These are phyloP conservation scores for Rhagoletis pomonella DNA, from an alignment of 1,140 invertebrate species.

Conservation along the genomic window DNA sequence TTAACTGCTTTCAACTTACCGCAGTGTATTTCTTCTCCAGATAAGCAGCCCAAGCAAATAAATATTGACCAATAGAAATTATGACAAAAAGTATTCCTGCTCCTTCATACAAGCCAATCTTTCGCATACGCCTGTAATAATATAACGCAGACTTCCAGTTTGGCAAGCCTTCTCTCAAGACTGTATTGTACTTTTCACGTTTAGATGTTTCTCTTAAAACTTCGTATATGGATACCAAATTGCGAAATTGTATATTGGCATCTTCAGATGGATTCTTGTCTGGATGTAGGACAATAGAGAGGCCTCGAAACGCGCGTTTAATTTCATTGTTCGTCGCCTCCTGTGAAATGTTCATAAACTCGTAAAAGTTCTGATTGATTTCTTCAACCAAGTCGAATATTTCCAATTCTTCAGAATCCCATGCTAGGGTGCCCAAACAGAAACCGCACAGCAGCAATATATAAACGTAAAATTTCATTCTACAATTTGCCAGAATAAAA, in stretches of 20 bases:
- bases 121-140: constrained; percentile 94
- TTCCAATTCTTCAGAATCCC: constrained; percentile 93
- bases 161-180: constrained; percentile 94
- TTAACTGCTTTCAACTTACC: constrained; percentile 75
- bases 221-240: constrained; percentile 95
- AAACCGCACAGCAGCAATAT: constrained; percentile 44
- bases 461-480: constrained; percentile 42
- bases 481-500: background rate
- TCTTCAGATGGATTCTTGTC: constrained; percentile 94
- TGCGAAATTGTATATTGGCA: constrained; percentile 94
- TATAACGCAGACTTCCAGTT: constrained; percentile 97
- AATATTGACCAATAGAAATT: constrained; percentile 93
- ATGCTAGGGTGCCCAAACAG: constrained; percentile 74
- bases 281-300: constrained; percentile 93
- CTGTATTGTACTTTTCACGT: constrained; percentile 87
- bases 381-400: constrained; percentile 98
- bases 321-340: constrained; percentile 89
- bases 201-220: constrained; percentile 92
- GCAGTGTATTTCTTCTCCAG: constrained; percentile 90
- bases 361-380: constrained; percentile 96
- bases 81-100: constrained; percentile 88
- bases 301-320: constrained; percentile 89
- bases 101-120: constrained; percentile 94
- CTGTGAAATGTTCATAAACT: constrained; percentile 88
- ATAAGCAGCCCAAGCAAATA: constrained; percentile 94